A percentile compares a stretch with the other conserved stretches of the same genome.
Evolutionary conservation across 1,140 invertebrate genomes (phyloP).

Genomic region (Spodoptera litura): DNA sequence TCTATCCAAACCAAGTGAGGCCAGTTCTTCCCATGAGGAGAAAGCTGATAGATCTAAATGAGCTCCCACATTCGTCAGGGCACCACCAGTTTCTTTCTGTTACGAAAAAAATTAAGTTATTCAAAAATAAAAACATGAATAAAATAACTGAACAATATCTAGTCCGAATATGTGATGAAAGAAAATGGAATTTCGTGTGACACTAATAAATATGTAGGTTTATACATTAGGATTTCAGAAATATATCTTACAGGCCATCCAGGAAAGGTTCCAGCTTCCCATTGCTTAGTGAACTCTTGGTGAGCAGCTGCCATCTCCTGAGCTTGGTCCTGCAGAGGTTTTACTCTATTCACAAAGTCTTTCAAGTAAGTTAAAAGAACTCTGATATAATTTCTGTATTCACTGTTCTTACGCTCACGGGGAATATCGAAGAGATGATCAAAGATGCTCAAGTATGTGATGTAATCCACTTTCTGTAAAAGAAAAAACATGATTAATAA

Average conservation of each 20-base stretch:
- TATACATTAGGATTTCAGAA: background rate
- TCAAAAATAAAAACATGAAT: too few species aligned
- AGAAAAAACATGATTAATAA: slow-evolving; percentile 38
- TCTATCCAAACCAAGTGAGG: slow-evolving; percentile 97
- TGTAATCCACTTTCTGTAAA: slow-evolving; percentile 97
- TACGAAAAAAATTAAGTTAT: slow-evolving; percentile 58
- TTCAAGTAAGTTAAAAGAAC: slow-evolving; percentile 95
- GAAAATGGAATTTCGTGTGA: too few species aligned
- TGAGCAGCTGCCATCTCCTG: slow-evolving; percentile 92
- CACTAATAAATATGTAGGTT: background rate
- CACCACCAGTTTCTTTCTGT: slow-evolving; percentile 98
- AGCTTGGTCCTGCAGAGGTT: slow-evolving; percentile 96
- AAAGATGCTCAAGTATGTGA: slow-evolving; percentile 97
- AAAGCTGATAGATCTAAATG: slow-evolving; percentile 99
- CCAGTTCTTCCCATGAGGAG: slow-evolving; percentile 98
- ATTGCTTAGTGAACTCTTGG: slow-evolving; percentile 95
- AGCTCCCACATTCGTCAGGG: slow-evolving; percentile 96
- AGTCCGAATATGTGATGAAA: too few species aligned
- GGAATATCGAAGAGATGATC: slow-evolving; percentile 98
- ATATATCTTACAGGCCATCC: slow-evolving; percentile 94
- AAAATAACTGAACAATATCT: too few species aligned
- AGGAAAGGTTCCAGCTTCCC: slow-evolving; percentile 95
- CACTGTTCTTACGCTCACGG: slow-evolving; percentile 96
- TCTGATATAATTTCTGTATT: slow-evolving; percentile 96
- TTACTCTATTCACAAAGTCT: slow-evolving; percentile 94